Evolutionary conservation across 2,888 invertebrate species (phyloP).

Genomic region (Tachina grossa): DNA sequence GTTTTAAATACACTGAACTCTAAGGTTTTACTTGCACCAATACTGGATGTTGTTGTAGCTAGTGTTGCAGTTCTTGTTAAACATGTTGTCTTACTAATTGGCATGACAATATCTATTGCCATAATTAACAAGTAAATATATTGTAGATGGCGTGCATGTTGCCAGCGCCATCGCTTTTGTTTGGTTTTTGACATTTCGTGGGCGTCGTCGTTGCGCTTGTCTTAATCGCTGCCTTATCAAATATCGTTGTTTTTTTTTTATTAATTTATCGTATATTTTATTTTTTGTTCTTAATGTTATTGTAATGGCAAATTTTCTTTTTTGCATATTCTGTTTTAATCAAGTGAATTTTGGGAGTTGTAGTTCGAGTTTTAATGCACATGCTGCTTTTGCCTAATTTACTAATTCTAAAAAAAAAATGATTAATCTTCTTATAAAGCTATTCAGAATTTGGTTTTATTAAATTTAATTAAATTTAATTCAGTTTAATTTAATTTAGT

Average conservation of each 20-base stretch:
- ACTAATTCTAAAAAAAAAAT: too few species aligned
- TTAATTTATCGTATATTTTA: not conserved
- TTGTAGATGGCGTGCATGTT: conserved; percentile 63
- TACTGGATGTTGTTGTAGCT: not conserved
- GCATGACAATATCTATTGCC: conserved; percentile 62
- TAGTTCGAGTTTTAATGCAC: not conserved
- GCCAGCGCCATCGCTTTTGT: conserved; percentile 71
- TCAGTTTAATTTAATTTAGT: too few species aligned
- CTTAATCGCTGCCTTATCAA: conserved; percentile 1
- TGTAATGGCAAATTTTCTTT: conserved; percentile 10
- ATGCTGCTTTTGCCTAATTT: too few species aligned
- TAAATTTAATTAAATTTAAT: too few species aligned
- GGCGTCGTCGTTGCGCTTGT: conserved; percentile 31
- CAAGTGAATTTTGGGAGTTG: conserved; percentile 32
- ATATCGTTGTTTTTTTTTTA: conserved; percentile 16
- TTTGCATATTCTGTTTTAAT: conserved; percentile 52
- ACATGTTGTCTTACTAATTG: conserved; percentile 65
- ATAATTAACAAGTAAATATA: conserved; percentile 62
- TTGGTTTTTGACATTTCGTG: conserved; percentile 70
- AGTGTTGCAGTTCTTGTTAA: conserved; percentile 11
- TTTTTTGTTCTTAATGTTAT: conserved; percentile 3
- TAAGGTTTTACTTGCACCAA: conserved; percentile 1
- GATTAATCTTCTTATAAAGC: too few species aligned
- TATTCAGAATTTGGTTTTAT: too few species aligned
- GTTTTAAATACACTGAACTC: conserved; percentile 33